Conservation (phyloP, 2,113 vertebrate genomes). For the Meriones unguiculatus region DNA sequence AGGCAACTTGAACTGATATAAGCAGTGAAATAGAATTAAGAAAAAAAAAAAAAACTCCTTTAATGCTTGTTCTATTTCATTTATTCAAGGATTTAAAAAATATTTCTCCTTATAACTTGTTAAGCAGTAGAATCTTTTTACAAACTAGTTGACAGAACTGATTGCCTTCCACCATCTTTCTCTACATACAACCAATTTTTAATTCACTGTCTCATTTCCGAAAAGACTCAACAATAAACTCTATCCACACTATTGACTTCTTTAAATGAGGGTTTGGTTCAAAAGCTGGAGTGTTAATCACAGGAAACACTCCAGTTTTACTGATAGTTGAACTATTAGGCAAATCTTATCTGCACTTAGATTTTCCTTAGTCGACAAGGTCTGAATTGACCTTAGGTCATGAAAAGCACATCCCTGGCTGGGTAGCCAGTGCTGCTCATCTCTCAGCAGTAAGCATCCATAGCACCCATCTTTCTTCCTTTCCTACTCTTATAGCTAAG, state of each 20-base stretch:
- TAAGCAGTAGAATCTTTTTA: slow-evolving; percentile 85
- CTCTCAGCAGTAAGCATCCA: neutral
- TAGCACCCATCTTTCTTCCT: neutral
- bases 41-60: slow-evolving; percentile 62
- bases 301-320: slow-evolving; percentile 68
- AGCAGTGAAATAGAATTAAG: slow-evolving; percentile 75
- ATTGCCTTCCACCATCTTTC: slow-evolving; percentile 83
- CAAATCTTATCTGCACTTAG: slow-evolving; percentile 51
- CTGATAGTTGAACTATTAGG: slow-evolving; percentile 56
- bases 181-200: slow-evolving; percentile 87
- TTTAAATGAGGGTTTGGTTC: slow-evolving; percentile 69
- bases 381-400: neutral
- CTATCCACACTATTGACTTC: slow-evolving; percentile 75
- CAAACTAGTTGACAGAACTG: slow-evolving; percentile 83
- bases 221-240: slow-evolving; percentile 84
- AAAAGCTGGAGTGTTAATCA: slow-evolving; percentile 77
- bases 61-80: slow-evolving; percentile 71
- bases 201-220: slow-evolving; percentile 84
- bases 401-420: neutral
- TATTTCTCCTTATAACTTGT: slow-evolving; percentile 83
- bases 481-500: slow-evolving; percentile 14
- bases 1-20: slow-evolving; percentile 84
- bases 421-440: neutral
- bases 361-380: neutral
- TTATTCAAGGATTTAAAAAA: slow-evolving; percentile 84